A percentile compares a stretch with the other conserved stretches of the same genome.
Conservation (phyloP, 2,888 invertebrate species). For the Drosophila cracens region DNA sequence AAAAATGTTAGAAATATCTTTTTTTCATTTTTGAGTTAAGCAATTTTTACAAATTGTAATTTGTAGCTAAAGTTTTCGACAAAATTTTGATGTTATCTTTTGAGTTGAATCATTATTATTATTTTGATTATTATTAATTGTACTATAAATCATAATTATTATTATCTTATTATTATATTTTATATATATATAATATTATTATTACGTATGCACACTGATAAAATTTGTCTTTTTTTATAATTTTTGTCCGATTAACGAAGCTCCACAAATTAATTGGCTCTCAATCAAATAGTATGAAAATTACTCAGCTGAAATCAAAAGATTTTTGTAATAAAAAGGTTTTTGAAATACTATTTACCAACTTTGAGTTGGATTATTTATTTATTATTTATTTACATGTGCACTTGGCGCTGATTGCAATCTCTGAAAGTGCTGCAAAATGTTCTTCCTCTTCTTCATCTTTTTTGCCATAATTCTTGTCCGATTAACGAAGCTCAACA, state of each 20-base stretch:
- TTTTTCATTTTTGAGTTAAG: background rate
- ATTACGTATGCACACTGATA: constrained; percentile 8
- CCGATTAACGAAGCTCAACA: constrained; percentile 22
- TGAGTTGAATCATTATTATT: background rate
- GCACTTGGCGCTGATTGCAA: constrained; percentile 36
- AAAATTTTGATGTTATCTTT: background rate
- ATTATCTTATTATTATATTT: background rate
- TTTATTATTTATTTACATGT: constrained; percentile 3
- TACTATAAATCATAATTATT: no score
- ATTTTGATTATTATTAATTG: background rate
- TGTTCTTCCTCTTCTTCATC: background rate
- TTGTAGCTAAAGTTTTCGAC: background rate
- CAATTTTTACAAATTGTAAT: background rate
- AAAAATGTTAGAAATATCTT: background rate
- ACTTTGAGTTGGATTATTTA: background rate
- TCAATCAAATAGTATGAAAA: background rate
- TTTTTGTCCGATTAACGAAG: constrained; percentile 12
- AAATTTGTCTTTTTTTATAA: constrained; percentile 16
- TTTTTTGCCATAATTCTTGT: constrained; percentile 25
- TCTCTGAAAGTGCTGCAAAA: constrained; percentile 20
- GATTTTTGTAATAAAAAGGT: background rate
- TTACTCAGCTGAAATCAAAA: background rate
- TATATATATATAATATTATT: no score
- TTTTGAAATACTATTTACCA: background rate
- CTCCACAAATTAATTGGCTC: background rate